phyloP scores from a whole-genome alignment of 2,113 vertebrate species.

The Grantiella picta region DNA sequence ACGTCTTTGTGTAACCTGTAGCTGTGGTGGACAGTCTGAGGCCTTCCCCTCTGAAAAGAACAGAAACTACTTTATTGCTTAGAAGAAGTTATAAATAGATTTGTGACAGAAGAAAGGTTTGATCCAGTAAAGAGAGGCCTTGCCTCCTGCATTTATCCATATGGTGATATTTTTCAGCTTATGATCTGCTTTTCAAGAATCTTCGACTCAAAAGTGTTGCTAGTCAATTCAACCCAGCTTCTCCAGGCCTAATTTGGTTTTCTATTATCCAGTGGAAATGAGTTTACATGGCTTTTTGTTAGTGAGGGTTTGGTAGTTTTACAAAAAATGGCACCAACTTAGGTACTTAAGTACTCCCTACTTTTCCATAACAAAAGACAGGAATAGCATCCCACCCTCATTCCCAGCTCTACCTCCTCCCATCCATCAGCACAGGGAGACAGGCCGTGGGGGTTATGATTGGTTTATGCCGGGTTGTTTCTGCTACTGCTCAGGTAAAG shows the following conservation, averaged over 20 bases:
- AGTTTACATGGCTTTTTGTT: background rate
- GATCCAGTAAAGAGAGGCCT: background rate
- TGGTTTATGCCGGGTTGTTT: background rate
- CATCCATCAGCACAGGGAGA: background rate
- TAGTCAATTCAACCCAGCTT: background rate
- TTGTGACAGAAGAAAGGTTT: background rate
- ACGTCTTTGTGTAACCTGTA: background rate
- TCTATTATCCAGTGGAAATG: background rate
- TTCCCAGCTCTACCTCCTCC: background rate
- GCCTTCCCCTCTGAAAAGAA: background rate
- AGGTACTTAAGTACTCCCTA: background rate
- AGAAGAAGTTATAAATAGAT: background rate
- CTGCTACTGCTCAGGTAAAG: background rate
- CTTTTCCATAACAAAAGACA: background rate
- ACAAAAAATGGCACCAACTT: background rate
- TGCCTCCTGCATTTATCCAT: background rate
- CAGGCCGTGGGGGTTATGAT: too few relatives aligned
- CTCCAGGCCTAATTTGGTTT: background rate
- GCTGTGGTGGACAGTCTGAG: background rate
- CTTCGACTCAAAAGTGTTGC: background rate
- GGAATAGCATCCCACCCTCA: background rate
- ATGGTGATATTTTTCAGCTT: background rate
- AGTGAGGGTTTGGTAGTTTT: background rate
- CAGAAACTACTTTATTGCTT: background rate
- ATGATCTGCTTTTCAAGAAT: background rate